Percentiles rank a stretch among this genome's conserved stretches.
Evolutionary conservation across 2,797 vertebrate genomes (phyloP).

Genomic region (Phrynocephalus guinanensis): DNA sequence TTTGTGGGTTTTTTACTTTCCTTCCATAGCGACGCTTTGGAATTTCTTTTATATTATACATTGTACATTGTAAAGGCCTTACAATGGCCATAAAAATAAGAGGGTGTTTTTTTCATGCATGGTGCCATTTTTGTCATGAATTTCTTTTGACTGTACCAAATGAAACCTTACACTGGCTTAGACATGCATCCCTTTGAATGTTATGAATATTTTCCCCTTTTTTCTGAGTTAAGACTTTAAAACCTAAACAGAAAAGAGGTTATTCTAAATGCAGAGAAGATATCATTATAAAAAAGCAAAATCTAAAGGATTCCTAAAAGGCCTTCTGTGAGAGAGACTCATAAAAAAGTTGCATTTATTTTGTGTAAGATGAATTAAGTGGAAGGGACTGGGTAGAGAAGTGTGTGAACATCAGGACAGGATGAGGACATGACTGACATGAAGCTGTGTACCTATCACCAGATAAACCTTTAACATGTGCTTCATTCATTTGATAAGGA

Average conservation of each 20-base stretch:
- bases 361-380: not conserved
- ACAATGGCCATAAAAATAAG: too few species aligned
- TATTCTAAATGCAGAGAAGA: not conserved
- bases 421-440: not conserved
- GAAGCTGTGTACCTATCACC: not conserved
- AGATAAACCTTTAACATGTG: slow-evolving; percentile 23
- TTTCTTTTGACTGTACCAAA: not conserved
- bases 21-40: too few species aligned
- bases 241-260: not conserved
- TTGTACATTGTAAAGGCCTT: too few species aligned
- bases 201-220: not conserved
- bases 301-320: not conserved
- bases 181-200: not conserved
- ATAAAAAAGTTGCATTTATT: not conserved
- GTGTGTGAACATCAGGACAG: not conserved
- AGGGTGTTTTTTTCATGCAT: too few species aligned
- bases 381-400: not conserved
- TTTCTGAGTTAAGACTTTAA: not conserved
- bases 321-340: not conserved
- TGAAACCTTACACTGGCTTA: not conserved
- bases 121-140: not conserved
- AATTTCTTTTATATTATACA: too few species aligned
- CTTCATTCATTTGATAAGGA: slow-evolving; percentile 19
- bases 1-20: not conserved
- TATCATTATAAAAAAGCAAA: not conserved